Percentiles rank a stretch among this genome's conserved stretches.
Conservation (phyloP, 1,140 invertebrate genomes). For the Tetraneura akinire region DNA sequence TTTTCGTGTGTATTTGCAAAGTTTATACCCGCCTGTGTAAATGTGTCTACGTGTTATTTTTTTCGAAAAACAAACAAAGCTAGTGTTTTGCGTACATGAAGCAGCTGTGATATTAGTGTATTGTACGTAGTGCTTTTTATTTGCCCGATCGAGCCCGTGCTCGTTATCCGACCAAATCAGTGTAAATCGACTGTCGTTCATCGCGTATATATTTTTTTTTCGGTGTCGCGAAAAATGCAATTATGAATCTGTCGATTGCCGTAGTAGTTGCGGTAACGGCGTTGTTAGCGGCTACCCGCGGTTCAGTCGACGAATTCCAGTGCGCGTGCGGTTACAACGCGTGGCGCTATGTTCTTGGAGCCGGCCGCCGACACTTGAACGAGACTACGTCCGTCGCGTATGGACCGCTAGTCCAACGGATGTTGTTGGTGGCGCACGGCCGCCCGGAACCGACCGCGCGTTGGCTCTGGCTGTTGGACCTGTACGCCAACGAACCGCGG, state of each 20-base stretch:
- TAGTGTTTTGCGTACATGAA: too few relatives aligned
- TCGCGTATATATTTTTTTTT: too few relatives aligned
- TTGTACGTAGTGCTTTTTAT: too few relatives aligned
- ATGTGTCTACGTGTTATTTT: too few relatives aligned
- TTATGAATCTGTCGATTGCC: not conserved
- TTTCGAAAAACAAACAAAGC: too few relatives aligned
- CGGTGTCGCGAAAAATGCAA: not conserved
- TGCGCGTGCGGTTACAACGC: slow-evolving; percentile 36
- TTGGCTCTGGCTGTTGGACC: slow-evolving; percentile 32
- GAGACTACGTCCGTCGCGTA: not conserved
- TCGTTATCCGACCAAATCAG: too few relatives aligned
- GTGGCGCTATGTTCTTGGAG: not conserved
- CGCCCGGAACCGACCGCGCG: not conserved
- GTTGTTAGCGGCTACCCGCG: not conserved
- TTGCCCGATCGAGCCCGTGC: too few relatives aligned
- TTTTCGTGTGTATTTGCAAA: not conserved
- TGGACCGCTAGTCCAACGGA: not conserved
- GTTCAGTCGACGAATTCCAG: slow-evolving; percentile 32
- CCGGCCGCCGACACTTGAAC: not conserved
- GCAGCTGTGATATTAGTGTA: too few relatives aligned
- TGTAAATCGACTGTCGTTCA: too few relatives aligned
- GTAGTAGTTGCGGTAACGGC: not conserved
- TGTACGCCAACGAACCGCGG: not conserved
- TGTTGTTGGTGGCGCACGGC: slow-evolving; percentile 3
- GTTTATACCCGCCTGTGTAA: too few relatives aligned